phyloP scores from a whole-genome alignment of 1,140 invertebrate genomes.

The Antheraea pernyi region DNA sequence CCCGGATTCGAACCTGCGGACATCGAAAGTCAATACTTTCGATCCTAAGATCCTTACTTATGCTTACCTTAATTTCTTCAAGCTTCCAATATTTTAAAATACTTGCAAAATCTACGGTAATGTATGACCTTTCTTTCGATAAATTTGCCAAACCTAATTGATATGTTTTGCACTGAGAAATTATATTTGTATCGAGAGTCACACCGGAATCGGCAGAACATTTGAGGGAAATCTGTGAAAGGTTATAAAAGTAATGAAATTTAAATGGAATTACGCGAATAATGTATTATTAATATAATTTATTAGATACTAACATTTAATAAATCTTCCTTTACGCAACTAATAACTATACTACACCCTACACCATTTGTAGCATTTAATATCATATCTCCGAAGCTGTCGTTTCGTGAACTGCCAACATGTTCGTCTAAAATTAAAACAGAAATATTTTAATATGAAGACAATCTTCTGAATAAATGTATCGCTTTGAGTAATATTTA shows the following conservation, averaged over 20 bases:
- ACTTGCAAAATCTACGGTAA: conserved; percentile 19
- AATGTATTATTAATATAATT: neutral
- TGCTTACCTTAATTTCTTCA: neutral
- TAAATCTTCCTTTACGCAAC: conserved; percentile 26
- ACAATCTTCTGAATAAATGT: no score
- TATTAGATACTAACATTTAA: conserved; percentile 33
- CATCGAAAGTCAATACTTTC: no score
- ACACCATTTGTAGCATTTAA: conserved; percentile 50
- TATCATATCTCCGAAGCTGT: conserved; percentile 63
- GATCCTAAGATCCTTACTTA: no score
- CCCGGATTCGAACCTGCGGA: no score
- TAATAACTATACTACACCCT: conserved; percentile 79
- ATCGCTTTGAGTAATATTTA: no score
- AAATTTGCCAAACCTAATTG: conserved; percentile 26
- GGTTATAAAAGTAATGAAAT: neutral
- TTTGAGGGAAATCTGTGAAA: neutral
- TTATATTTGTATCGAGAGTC: neutral
- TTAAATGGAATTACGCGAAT: neutral
- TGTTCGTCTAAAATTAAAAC: conserved; percentile 36
- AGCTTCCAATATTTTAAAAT: neutral
- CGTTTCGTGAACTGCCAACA: conserved; percentile 70
- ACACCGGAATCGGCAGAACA: neutral
- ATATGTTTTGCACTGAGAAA: conserved; percentile 21
- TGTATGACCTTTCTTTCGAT: conserved; percentile 23
- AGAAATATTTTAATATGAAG: neutral